Conservation (phyloP, 2,888 invertebrate species). For the Lymantria dispar region DNA sequence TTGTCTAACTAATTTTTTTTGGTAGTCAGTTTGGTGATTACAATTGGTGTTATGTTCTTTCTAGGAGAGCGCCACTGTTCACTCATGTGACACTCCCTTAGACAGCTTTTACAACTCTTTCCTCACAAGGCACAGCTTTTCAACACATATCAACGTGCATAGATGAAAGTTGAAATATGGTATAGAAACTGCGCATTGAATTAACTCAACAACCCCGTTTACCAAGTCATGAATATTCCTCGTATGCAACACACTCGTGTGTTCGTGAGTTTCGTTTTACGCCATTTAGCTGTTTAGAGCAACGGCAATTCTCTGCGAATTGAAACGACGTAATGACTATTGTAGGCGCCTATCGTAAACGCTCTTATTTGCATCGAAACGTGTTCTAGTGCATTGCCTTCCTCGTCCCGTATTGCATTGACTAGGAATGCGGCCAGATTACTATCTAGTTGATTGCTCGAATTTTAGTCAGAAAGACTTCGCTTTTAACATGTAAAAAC, state of each 20-base stretch:
- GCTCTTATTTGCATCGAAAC: constrained; percentile 72
- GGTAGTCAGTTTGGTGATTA: too few relatives aligned
- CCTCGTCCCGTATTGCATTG: constrained; percentile 38
- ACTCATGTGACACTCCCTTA: too few relatives aligned
- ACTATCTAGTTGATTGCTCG: constrained; percentile 38
- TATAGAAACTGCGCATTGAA: constrained; percentile 28
- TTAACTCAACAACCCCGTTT: constrained; percentile 50
- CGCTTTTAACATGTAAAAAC: constrained; percentile 27
- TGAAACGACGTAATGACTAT: constrained; percentile 74
- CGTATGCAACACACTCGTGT: constrained; percentile 53
- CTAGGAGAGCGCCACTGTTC: too few relatives aligned
- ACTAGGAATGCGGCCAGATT: constrained; percentile 48
- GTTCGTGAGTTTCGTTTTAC: constrained; percentile 60
- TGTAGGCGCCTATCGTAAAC: constrained; percentile 65
- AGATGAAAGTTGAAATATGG: too few relatives aligned
- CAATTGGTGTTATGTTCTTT: too few relatives aligned
- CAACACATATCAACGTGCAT: too few relatives aligned
- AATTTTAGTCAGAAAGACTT: constrained; percentile 33
- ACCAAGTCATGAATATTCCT: constrained; percentile 64
- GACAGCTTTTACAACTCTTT: too few relatives aligned
- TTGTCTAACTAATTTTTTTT: too few relatives aligned
- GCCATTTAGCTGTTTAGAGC: constrained; percentile 67
- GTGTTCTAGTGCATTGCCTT: constrained; percentile 59
- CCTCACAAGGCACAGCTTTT: too few relatives aligned
- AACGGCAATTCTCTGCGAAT: constrained; percentile 58